Conservation (phyloP, 2,113 vertebrate genomes). For the Nicator chloris region DNA sequence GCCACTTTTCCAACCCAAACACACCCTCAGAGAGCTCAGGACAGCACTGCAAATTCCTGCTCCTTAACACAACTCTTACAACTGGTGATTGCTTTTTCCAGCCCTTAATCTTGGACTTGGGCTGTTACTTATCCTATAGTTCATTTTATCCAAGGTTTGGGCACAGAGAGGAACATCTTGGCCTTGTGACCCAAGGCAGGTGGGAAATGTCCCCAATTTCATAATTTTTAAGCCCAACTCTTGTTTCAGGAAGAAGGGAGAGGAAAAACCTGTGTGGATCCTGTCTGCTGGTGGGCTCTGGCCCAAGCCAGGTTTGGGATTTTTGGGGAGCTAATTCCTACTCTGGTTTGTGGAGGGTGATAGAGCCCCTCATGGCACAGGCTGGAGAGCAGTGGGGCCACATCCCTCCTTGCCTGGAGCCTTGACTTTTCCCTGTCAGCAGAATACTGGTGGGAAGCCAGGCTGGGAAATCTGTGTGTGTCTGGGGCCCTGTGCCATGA, state of each 20-base stretch:
- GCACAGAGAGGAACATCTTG: background rate
- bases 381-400: background rate
- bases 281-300: background rate
- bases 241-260: background rate
- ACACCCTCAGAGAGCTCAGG: background rate
- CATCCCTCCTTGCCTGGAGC: background rate
- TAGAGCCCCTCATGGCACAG: fast-evolving
- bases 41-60: background rate
- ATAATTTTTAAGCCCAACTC: background rate
- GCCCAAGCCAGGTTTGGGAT: background rate
- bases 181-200: background rate
- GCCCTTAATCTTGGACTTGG: background rate
- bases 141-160: fast-evolving
- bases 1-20: background rate
- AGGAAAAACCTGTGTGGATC: background rate
- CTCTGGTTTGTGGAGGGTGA: background rate
- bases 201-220: fast-evolving
- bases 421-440: background rate
- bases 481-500: background rate
- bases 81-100: fast-evolving
- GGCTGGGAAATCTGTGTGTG: background rate
- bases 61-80: fast-evolving
- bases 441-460: background rate
- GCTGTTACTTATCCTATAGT: background rate
- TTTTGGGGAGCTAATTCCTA: background rate